Conservation (phyloP, 1,140 invertebrate species). For the Bombus balteatus region DNA sequence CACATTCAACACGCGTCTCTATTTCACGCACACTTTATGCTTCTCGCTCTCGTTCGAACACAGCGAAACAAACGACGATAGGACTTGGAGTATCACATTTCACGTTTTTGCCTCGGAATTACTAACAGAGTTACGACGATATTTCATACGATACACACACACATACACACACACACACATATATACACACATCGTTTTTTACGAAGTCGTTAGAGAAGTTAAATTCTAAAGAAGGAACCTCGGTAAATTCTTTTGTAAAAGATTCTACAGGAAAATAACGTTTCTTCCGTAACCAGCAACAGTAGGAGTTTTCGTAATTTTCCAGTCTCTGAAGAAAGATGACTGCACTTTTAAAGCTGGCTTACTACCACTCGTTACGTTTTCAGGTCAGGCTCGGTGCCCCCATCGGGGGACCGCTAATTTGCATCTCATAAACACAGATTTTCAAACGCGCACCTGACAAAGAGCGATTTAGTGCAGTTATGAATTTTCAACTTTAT, state of each 20-base stretch:
- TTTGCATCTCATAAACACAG: conserved; percentile 44
- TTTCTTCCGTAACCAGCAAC: background rate
- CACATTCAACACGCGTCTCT: background rate
- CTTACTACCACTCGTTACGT: conserved; percentile 47
- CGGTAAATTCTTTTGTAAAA: background rate
- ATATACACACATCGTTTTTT: background rate
- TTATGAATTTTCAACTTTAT: conserved; percentile 16
- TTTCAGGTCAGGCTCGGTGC: conserved; percentile 34
- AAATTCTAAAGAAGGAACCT: too few species aligned
- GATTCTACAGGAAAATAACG: background rate
- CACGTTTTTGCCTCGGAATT: background rate
- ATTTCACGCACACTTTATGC: background rate
- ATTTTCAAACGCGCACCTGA: conserved; percentile 23
- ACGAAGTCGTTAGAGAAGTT: background rate
- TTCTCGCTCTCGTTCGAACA: background rate
- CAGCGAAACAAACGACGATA: background rate
- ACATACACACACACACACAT: too few species aligned
- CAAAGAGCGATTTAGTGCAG: conserved; percentile 8
- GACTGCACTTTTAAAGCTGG: conserved; percentile 36
- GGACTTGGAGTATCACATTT: background rate
- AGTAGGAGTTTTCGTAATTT: conserved; percentile 8
- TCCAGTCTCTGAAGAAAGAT: conserved; percentile 35
- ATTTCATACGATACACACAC: background rate
- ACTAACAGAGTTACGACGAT: background rate
- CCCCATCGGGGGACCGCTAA: conserved; percentile 6